Evolutionary conservation across 2,797 vertebrate genomes (phyloP).

Genomic region (Pristis pectinata): DNA sequence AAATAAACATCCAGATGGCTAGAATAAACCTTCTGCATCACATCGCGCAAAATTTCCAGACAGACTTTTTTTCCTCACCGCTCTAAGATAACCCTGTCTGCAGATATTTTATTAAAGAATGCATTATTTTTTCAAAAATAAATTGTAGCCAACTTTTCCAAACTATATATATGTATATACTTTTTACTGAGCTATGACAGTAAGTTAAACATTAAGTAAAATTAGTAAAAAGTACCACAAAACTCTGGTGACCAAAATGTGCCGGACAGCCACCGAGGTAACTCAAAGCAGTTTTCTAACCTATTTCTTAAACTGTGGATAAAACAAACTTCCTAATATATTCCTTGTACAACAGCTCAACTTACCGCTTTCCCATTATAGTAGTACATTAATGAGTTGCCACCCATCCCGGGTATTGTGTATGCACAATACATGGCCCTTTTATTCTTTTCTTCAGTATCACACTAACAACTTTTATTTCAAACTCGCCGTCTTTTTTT

Average conservation of each 20-base stretch:
- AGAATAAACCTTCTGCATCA: constrained; percentile 59
- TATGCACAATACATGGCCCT: constrained; percentile 88
- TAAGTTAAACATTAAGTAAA: constrained; percentile 38
- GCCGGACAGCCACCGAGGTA: constrained; percentile 47
- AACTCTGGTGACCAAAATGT: constrained; percentile 46
- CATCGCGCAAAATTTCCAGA: constrained; percentile 55
- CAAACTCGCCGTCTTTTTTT: constrained; percentile 71
- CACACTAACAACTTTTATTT: constrained; percentile 72
- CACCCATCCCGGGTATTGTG: constrained; percentile 87
- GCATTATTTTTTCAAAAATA: constrained; percentile 33
- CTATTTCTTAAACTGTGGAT: constrained; percentile 54
- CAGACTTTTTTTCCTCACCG: constrained; percentile 44
- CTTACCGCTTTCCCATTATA: constrained; percentile 96
- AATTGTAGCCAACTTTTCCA: constrained; percentile 28
- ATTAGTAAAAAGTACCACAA: constrained; percentile 41
- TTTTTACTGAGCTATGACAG: constrained; percentile 43
- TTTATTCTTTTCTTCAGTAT: constrained; percentile 58
- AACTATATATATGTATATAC: constrained; percentile 25
- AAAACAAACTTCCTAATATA: constrained; percentile 61
- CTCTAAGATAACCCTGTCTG: constrained; percentile 44
- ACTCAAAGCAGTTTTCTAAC: constrained; percentile 50
- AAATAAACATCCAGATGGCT: constrained; percentile 56
- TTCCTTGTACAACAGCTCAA: constrained; percentile 54
- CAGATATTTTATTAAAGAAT: constrained; percentile 43
- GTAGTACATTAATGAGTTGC: constrained; percentile 89